Evolutionary conservation across 2,888 invertebrate genomes (phyloP).

Genomic region (Altica lythri): DNA sequence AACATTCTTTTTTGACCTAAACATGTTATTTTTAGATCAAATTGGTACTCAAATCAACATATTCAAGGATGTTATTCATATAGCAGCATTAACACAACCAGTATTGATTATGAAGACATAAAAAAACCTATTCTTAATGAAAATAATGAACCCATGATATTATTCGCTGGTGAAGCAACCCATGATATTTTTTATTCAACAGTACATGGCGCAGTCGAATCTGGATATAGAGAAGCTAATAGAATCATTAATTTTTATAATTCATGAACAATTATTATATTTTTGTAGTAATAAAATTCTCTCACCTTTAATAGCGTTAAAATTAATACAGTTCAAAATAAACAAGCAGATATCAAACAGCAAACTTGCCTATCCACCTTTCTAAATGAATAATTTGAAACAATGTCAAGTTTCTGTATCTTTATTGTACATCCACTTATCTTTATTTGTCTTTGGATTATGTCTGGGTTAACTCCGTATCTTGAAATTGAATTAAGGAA

Average conservation of each 20-base stretch:
- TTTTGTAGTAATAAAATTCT: too few species aligned
- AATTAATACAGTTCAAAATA: too few species aligned
- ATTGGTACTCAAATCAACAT: too few species aligned
- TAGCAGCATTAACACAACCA: constrained; percentile 32
- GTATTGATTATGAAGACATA: constrained; percentile 10
- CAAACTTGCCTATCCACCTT: constrained; percentile 1
- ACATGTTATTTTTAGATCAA: too few species aligned
- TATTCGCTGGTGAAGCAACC: constrained; percentile 65
- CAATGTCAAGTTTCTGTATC: constrained; percentile 14
- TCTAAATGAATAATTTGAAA: constrained; percentile 7
- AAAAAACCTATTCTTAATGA: constrained; percentile 26
- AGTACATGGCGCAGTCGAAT: constrained; percentile 59
- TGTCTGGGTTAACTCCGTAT: constrained; percentile 25
- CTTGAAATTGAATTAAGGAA: constrained; percentile 32
- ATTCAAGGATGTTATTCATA: constrained; percentile 43
- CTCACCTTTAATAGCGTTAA: too few species aligned
- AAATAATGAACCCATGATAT: constrained; percentile 56
- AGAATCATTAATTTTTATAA: constrained; percentile 40
- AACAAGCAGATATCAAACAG: background rate
- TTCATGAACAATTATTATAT: too few species aligned
- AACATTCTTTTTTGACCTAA: too few species aligned
- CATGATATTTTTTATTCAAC: constrained; percentile 55
- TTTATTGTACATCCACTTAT: constrained; percentile 27
- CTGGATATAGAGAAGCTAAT: constrained; percentile 58
- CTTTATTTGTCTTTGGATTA: constrained; percentile 30